phyloP scores from a whole-genome alignment of 2,797 vertebrate genomes.

The Harpagifer antarcticus region DNA sequence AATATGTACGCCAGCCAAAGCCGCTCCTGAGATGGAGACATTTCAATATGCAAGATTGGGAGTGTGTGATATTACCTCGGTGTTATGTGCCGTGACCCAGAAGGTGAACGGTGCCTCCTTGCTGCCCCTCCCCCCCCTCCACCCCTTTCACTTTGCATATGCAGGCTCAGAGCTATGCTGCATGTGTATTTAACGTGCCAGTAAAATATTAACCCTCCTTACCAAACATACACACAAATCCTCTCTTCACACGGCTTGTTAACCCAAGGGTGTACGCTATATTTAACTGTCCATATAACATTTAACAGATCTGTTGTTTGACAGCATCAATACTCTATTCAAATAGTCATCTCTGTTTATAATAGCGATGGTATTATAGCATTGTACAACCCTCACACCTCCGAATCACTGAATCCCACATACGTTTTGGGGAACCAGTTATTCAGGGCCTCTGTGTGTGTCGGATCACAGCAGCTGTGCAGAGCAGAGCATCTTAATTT shows the following conservation, averaged over 20 bases:
- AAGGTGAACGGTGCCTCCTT: conserved; percentile 60
- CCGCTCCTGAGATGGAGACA: conserved; percentile 56
- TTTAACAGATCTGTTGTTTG: conserved; percentile 45
- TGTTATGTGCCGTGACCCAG: conserved; percentile 64
- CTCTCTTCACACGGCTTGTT: conserved; percentile 23
- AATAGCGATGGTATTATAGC: conserved; percentile 34
- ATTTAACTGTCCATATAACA: conserved; percentile 20
- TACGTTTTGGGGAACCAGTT: conserved; percentile 89
- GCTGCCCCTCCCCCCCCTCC: conserved; percentile 48
- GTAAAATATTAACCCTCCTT: conserved; percentile 51
- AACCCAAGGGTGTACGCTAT: conserved; percentile 26
- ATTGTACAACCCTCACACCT: conserved; percentile 29
- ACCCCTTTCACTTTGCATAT: conserved; percentile 53
- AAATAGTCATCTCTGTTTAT: conserved; percentile 25
- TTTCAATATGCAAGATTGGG: conserved; percentile 72
- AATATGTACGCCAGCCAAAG: conserved; percentile 43
- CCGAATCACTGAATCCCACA: conserved; percentile 68
- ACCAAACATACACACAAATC: conserved; percentile 20
- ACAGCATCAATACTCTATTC: conserved; percentile 38
- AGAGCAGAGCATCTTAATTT: conserved; percentile 83
- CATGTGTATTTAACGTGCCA: conserved; percentile 52
- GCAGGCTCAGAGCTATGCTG: conserved; percentile 48
- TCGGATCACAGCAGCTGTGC: conserved; percentile 47
- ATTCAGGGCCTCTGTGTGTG: conserved; percentile 51
- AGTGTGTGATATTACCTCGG: conserved; percentile 63